These are phyloP conservation scores for Dicrostonyx torquatus DNA, from an alignment of 2,797 vertebrate genomes.

Conservation along the genomic window DNA sequence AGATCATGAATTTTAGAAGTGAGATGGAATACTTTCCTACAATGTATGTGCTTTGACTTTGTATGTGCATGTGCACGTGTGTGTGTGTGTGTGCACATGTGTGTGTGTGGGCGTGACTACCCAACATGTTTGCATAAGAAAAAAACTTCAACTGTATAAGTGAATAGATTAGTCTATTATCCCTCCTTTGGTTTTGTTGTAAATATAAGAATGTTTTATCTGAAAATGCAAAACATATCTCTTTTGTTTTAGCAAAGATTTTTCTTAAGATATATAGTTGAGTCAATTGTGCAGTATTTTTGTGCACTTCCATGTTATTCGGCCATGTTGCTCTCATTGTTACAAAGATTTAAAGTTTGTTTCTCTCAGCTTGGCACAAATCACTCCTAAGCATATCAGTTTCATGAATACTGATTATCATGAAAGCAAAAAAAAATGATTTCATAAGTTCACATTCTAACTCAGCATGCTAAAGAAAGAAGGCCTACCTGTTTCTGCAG, in stretches of 20 bases:
- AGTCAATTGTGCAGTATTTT: background rate
- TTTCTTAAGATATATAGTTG: background rate
- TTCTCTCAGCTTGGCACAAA: background rate
- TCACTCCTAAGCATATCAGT: background rate
- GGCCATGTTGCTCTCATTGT: background rate
- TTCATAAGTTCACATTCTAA: background rate
- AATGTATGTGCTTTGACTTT: background rate
- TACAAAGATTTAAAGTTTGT: background rate
- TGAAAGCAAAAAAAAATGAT: background rate
- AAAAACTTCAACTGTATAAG: background rate
- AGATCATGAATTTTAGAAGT: background rate
- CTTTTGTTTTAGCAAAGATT: background rate
- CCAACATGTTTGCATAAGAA: background rate
- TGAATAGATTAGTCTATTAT: background rate
- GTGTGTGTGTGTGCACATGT: background rate
- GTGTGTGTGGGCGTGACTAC: background rate
- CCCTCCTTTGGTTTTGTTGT: background rate
- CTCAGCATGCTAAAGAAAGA: background rate
- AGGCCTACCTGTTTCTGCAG: background rate
- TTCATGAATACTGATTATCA: background rate
- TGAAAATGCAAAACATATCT: background rate
- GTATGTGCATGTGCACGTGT: background rate
- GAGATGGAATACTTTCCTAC: background rate
- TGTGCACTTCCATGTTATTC: background rate
- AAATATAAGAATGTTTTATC: background rate